Percentiles rank a stretch among this genome's conserved stretches.
Conservation (phyloP, 2,113 vertebrate genomes). For the Cyanistes caeruleus region DNA sequence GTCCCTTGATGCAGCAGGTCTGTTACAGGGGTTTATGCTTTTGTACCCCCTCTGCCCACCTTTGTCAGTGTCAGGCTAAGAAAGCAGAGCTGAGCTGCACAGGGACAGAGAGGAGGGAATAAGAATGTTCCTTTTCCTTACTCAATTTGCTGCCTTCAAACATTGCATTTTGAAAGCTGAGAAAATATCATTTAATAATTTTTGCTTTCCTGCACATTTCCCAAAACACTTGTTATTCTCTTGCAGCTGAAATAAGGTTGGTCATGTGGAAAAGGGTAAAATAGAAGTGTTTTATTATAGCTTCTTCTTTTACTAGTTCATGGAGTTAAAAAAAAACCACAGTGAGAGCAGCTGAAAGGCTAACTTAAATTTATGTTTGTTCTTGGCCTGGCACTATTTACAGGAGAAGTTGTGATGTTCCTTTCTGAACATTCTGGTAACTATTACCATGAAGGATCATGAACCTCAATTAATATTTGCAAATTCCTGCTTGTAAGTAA, state of each 20-base stretch:
- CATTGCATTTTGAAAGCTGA: not conserved
- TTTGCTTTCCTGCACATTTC: not conserved
- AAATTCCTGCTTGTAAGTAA: not conserved
- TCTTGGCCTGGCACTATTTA: not conserved
- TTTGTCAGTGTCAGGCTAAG: not conserved
- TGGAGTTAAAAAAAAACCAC: not conserved
- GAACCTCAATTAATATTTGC: slow-evolving; percentile 31
- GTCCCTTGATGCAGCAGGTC: not conserved
- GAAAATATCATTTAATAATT: not conserved
- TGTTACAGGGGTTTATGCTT: not conserved
- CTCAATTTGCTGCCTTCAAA: not conserved
- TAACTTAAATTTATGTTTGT: not conserved
- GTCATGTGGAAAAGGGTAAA: not conserved
- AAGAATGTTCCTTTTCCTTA: not conserved
- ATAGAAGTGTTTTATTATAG: not conserved
- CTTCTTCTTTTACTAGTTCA: not conserved
- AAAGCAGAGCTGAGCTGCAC: not conserved
- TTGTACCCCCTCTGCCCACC: not conserved
- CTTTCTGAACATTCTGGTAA: not conserved
- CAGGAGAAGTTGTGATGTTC: not conserved
- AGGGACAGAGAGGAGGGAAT: not conserved
- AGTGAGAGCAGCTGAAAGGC: not conserved
- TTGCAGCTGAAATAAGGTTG: not conserved
- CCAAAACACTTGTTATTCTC: not conserved
- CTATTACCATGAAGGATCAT: not conserved